These are phyloP conservation scores for Agapornis canus DNA, from an alignment of 2,797 vertebrate species.

Conservation along the genomic window DNA sequence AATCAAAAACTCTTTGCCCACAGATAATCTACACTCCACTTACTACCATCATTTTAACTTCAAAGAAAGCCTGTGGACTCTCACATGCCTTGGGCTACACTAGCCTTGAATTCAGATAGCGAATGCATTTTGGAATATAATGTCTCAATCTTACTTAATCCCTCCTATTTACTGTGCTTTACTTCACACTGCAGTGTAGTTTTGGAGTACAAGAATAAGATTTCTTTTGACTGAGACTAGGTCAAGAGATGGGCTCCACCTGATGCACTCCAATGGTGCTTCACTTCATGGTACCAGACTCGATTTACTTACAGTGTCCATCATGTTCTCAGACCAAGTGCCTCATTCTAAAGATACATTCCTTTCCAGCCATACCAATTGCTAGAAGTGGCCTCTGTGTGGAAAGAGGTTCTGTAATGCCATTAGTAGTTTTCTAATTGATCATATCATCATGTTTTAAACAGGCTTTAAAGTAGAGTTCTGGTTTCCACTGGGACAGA, in stretches of 20 bases:
- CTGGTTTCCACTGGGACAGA: not conserved
- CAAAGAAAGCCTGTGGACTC: not conserved
- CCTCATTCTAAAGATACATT: not conserved
- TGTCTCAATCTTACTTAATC: not conserved
- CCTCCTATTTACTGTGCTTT: not conserved
- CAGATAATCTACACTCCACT: not conserved
- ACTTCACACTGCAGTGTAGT: not conserved
- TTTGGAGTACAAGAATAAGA: not conserved
- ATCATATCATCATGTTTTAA: not conserved
- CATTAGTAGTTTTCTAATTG: not conserved
- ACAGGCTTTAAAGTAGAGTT: not conserved
- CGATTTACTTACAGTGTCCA: not conserved
- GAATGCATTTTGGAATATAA: not conserved
- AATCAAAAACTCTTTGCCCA: not conserved
- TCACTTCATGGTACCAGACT: not conserved
- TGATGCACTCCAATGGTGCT: not conserved
- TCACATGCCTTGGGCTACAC: not conserved
- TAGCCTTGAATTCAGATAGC: not conserved
- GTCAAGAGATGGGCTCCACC: not conserved
- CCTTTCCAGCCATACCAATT: not conserved
- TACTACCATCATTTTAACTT: not conserved
- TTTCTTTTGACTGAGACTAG: not conserved
- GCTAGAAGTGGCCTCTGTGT: not conserved
- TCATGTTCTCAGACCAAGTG: not conserved
- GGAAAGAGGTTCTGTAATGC: not conserved